Base-by-base conservation (phyloP, 2,113 vertebrate species). In the Xiphophorus maculatus region DNA sequence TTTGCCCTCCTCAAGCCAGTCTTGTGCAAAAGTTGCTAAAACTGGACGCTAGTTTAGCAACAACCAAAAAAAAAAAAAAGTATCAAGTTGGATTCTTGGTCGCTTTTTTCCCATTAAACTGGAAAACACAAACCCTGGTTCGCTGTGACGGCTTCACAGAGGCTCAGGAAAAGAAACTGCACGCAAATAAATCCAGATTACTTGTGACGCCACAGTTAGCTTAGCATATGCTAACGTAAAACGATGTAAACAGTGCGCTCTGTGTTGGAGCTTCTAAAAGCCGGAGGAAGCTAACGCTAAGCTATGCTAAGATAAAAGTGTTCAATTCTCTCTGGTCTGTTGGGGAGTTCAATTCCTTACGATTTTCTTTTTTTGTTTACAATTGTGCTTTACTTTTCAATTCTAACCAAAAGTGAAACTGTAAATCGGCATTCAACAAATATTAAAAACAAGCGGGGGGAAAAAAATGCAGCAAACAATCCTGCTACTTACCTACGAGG, bases 1-100 rank as follows among this genome's bases (percentile, higher is more conserved):
- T 93, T 94, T 88, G 87, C 85, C 82, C 77, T 69, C 80, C 77
- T 69, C 79, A 91, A 93, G 91, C 85, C 88, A 37, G 82, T 83
- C 93, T 89, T 88, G 71, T 92, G 93, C 86, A 91, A 85, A 86
- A 85, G 84, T 85, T 90, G 66, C 44, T 66, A 73, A 44, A 79
- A 79, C 82, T 76, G 79, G 70, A 77, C 76, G 85, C 15, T 1
- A 33, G 61, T 65, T 68, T 11, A 19, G 19, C 60, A 61, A 64
- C 30, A 58, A 72, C 64, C 80, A 10, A 15, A 79, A 19, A 48
- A 80, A 10, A 15, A 79, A 48, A 48, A 19, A 6, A 6, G 44
- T 17, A 25, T 10, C 25, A 25, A n/a, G 12, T 1, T 4, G 40
- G 13, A 42, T 42, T 15, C 40, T 14, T 42, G 40, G 40, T 42